Evolutionary conservation across 2,797 vertebrate species (phyloP).

Genomic region (Mormyrus hasselquistii): DNA sequence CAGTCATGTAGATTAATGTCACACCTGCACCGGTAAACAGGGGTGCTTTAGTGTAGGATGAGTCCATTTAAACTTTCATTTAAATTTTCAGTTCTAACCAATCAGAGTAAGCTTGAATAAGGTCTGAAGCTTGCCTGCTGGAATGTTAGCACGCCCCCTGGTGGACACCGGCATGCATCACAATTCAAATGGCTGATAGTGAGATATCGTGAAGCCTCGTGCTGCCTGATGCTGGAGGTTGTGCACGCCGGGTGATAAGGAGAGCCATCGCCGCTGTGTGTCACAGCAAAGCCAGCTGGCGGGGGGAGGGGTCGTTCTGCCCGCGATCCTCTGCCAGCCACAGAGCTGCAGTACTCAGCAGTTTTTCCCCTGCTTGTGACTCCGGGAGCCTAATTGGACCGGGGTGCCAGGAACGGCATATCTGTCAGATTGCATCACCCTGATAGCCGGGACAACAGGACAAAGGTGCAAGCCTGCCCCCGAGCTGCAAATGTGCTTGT

Average conservation of each 20-base stretch:
- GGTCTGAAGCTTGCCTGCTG: neutral
- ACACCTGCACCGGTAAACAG: neutral
- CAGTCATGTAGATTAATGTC: neutral
- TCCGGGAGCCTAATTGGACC: conserved; percentile 8
- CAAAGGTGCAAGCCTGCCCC: neutral
- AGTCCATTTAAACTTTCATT: neutral
- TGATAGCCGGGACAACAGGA: neutral
- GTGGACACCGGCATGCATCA: neutral
- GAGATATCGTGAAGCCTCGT: neutral
- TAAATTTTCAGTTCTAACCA: neutral
- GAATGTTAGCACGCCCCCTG: neutral
- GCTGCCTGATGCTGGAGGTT: neutral
- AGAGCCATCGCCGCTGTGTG: neutral
- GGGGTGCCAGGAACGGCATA: neutral
- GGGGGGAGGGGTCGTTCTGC: neutral
- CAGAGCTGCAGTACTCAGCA: neutral
- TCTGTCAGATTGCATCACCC: neutral
- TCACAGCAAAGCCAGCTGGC: neutral
- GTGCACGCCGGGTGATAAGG: neutral
- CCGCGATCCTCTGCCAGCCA: neutral
- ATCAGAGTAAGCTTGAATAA: neutral
- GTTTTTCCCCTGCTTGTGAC: neutral
- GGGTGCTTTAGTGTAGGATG: neutral
- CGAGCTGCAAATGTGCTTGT: neutral
- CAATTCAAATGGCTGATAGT: neutral